A percentile compares a stretch with the other conserved stretches of the same genome.
Conservation (phyloP, 2,888 invertebrate genomes). For the Cataglyphis livida region DNA sequence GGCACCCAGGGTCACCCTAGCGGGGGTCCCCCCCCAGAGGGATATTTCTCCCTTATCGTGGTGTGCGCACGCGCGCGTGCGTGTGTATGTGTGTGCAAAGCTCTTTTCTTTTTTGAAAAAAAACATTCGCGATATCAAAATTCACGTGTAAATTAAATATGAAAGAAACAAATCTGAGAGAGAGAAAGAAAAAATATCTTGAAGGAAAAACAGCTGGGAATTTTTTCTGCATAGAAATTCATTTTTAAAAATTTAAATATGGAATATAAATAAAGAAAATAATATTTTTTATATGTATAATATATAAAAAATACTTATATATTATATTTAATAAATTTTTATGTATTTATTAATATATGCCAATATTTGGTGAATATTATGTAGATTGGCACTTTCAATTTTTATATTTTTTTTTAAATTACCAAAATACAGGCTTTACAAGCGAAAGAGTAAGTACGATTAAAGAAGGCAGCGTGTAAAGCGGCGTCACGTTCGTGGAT, state of each 20-base stretch:
- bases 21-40: slow-evolving; percentile 75
- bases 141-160: slow-evolving; percentile 21
- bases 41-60: slow-evolving; percentile 30
- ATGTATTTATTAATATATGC: neutral
- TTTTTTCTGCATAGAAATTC: neutral
- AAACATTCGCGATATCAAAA: slow-evolving; percentile 12
- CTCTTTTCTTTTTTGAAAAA: slow-evolving; percentile 9
- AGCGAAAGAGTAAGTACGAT: slow-evolving; percentile 18
- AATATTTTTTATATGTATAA: neutral
- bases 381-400: neutral
- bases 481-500: slow-evolving; percentile 67
- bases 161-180: neutral
- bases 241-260: neutral
- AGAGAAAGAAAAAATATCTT: neutral
- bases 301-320: neutral
- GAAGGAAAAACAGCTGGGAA: neutral
- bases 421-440: neutral
- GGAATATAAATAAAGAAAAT: neutral
- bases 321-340: neutral
- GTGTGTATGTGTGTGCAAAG: neutral
- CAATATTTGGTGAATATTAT: neutral
- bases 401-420: neutral
- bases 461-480: slow-evolving; percentile 26
- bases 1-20: slow-evolving; percentile 80
- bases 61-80: neutral